Evolutionary conservation across 2,888 invertebrate species (phyloP).

Genomic region (Andrena dorsata): DNA sequence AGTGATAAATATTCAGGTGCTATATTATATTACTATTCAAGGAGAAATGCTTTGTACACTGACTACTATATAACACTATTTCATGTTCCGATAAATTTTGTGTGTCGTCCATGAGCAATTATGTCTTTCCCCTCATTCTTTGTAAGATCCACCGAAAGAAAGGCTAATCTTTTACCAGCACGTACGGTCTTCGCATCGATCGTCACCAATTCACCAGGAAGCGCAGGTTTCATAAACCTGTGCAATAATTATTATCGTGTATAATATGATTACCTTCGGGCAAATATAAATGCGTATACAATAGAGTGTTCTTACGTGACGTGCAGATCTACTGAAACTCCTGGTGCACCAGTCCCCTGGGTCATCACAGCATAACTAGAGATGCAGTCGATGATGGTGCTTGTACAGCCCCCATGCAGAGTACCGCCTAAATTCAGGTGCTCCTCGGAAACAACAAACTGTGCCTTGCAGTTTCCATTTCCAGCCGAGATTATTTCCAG

Average conservation of each 20-base stretch:
- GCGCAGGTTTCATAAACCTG: constrained; percentile 92
- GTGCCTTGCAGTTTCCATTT: constrained; percentile 91
- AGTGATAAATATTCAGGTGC: neutral
- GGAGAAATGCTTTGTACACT: constrained; percentile 44
- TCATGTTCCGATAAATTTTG: constrained; percentile 88
- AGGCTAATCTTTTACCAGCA: constrained; percentile 92
- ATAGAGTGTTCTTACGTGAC: constrained; percentile 88
- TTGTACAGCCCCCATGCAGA: constrained; percentile 94
- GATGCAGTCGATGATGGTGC: constrained; percentile 91
- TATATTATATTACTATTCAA: constrained; percentile 23
- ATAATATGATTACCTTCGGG: constrained; percentile 23
- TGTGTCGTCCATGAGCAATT: constrained; percentile 94
- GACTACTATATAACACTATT: constrained; percentile 13
- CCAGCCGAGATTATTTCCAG: constrained; percentile 87
- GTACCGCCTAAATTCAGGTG: constrained; percentile 91
- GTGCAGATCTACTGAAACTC: constrained; percentile 94
- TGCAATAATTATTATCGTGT: constrained; percentile 84
- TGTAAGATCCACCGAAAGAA: constrained; percentile 91
- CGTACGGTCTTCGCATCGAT: constrained; percentile 92
- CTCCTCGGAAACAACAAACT: constrained; percentile 90
- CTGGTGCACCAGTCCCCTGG: constrained; percentile 88
- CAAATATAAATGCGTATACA: neutral
- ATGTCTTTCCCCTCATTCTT: constrained; percentile 91
- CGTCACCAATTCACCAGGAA: constrained; percentile 91
- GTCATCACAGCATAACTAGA: constrained; percentile 93